Percentiles rank a stretch among this genome's conserved stretches.
Conservation (phyloP, 2,113 vertebrate species). For the Ascaphus truei region DNA sequence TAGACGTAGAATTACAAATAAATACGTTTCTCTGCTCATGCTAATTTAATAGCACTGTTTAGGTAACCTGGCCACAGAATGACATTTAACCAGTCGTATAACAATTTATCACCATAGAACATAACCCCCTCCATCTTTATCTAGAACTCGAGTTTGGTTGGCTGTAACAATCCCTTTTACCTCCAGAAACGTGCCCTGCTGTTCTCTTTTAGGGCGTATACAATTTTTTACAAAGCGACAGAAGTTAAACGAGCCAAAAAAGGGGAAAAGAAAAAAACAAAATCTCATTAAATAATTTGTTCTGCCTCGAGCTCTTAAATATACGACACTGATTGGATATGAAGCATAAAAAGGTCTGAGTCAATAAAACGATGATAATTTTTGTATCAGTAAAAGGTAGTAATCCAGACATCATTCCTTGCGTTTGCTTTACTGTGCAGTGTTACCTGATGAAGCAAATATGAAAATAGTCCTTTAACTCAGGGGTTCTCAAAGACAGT, state of each 20-base stretch:
- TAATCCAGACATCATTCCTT: background rate
- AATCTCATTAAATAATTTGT: constrained; percentile 40
- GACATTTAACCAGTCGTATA: too few relatives aligned
- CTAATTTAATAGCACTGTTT: too few relatives aligned
- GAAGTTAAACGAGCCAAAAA: constrained; percentile 29
- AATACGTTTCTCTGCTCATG: too few relatives aligned
- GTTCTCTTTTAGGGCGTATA: constrained; percentile 40
- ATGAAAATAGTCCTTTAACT: constrained; percentile 37
- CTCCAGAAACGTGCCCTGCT: constrained; percentile 22
- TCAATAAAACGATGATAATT: constrained; percentile 12
- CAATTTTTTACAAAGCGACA: constrained; percentile 30
- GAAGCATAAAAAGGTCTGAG: constrained; percentile 23
- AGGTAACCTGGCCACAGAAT: too few relatives aligned
- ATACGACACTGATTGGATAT: constrained; percentile 26
- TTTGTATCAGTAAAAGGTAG: constrained; percentile 12
- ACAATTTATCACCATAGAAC: too few relatives aligned
- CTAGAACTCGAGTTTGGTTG: background rate
- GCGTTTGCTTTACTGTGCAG: constrained; percentile 33
- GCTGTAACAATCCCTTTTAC: constrained; percentile 10
- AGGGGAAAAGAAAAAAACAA: constrained; percentile 19
- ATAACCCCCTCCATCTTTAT: background rate
- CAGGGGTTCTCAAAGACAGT: too few relatives aligned
- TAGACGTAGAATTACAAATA: too few relatives aligned
- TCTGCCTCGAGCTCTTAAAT: constrained; percentile 36
- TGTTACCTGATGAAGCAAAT: constrained; percentile 43